Conservation (phyloP, 1,140 invertebrate species). For the Cryptotermes secundus region DNA sequence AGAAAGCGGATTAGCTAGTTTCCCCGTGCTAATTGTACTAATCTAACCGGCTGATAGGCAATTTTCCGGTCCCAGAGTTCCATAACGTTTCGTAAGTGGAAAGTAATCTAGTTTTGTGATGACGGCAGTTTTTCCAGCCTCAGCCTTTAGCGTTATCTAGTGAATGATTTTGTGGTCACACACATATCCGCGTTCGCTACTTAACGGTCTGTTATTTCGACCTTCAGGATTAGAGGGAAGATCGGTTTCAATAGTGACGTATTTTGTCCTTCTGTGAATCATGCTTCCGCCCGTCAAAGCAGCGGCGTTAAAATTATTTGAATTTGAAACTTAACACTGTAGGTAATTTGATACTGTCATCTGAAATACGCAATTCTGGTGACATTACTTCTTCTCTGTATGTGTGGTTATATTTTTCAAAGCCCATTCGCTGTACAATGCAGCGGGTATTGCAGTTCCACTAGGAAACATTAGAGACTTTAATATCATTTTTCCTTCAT, state of each 20-base stretch:
- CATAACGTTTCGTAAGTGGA: not conserved
- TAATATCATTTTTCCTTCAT: too few species aligned
- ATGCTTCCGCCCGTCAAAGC: not conserved
- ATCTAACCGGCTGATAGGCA: conserved; percentile 10
- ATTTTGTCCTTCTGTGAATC: not conserved
- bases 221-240: not conserved
- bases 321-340: not conserved
- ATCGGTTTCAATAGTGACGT: not conserved
- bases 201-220: not conserved
- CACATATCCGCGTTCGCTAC: not conserved
- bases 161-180: not conserved
- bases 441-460: too few species aligned
- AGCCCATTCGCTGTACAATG: too few species aligned
- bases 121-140: not conserved
- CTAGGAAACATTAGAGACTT: too few species aligned
- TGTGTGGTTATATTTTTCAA: too few species aligned
- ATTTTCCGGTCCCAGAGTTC: not conserved
- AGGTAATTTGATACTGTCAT: not conserved
- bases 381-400: not conserved
- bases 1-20: not conserved
- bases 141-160: not conserved
- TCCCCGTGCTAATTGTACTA: not conserved
- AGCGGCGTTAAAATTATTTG: not conserved
- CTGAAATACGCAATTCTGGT: not conserved
- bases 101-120: conserved; percentile 14